A percentile compares a stretch with the other conserved stretches of the same genome.
Evolutionary conservation across 2,113 vertebrate genomes (phyloP).

Genomic region (Ascaphus truei): DNA sequence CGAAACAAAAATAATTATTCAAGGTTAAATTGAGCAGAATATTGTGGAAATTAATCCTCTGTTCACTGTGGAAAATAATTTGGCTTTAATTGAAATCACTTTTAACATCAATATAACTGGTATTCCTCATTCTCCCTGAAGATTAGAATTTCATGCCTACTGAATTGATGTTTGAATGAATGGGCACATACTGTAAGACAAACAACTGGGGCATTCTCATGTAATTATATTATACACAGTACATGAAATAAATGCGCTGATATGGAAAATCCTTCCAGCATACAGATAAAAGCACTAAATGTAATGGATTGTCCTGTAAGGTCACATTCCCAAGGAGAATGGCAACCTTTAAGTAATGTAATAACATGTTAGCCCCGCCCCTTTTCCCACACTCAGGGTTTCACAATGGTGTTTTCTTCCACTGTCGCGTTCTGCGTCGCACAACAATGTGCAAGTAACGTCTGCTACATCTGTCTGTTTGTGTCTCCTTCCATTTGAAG

Average conservation of each 20-base stretch:
- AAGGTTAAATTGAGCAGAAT: slow-evolving; percentile 9
- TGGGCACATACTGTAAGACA: slow-evolving; percentile 8
- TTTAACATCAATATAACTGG: slow-evolving; percentile 16
- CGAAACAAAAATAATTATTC: too few relatives aligned
- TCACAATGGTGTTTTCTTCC: too few relatives aligned
- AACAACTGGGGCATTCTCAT: slow-evolving; percentile 19
- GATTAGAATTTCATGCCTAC: slow-evolving; percentile 29
- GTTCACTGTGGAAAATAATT: slow-evolving; percentile 23
- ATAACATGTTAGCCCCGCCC: too few relatives aligned
- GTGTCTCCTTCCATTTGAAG: background rate
- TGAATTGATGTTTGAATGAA: slow-evolving; percentile 28
- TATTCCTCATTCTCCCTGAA: slow-evolving; percentile 24
- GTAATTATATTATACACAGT: slow-evolving; percentile 28
- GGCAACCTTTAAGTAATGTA: background rate
- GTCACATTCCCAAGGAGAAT: background rate
- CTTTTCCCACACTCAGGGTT: too few relatives aligned
- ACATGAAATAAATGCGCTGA: slow-evolving; percentile 12
- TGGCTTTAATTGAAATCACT: slow-evolving; percentile 18
- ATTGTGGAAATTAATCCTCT: background rate
- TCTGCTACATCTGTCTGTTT: too few relatives aligned
- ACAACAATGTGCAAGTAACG: too few relatives aligned
- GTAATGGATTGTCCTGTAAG: slow-evolving; percentile 18
- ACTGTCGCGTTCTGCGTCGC: too few relatives aligned
- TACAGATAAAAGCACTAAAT: slow-evolving; percentile 9
- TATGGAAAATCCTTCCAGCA: slow-evolving; percentile 27